Evolutionary conservation across 2,888 invertebrate genomes (phyloP), one percentile per base, ranked within the genome.

Genomic region (Diplolepis rosae): DNA sequence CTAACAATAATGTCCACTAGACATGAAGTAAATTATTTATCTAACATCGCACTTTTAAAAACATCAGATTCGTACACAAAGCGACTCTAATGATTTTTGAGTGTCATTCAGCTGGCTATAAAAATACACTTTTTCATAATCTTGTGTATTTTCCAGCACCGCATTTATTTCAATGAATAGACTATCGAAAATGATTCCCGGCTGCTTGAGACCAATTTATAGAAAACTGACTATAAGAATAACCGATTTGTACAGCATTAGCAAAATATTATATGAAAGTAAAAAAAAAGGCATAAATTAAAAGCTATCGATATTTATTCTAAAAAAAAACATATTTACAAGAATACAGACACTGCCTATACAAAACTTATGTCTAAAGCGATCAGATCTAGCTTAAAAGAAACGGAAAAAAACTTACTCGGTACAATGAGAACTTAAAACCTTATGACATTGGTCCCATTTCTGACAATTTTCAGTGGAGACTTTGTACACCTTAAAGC

Each of bases 361-460:
- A 80, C 83, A 83, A 75, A 79, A 69, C 52, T 71, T 72, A 24
- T 35, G 67, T 73, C 52, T 52, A 66, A 76, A 68, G 51, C 65
- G 69, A 70, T 72, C 66, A 68, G 70, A 76, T 77, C 67, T 50
- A 72, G 71, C 73, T 77, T 74, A 77, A 74, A 67, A 65, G 69
- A 75, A 77, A 75, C 68, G 74, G 71, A 73, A 69, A 45, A 71
- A 54, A 54, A 71, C 75, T 73, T 80, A 76, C 48, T 65, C 54
- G 66, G 66, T 77, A 74, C 72, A 77, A 73, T 56, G 61, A 69
- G 75, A 80, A 74, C 69, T 73, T 75, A 73, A 73, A 74, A 42
- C 73, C 65, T 78, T 72, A 74, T 71, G 68, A 71, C 74, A 71
- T 82, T 85, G 85, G 82, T 84, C 84, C 85, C 85, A 79, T 73